A percentile compares a stretch with the other conserved stretches of the same genome.
These are phyloP conservation scores for Lycorma delicatula DNA, from an alignment of 1,140 invertebrate genomes.

Conservation along the genomic window DNA sequence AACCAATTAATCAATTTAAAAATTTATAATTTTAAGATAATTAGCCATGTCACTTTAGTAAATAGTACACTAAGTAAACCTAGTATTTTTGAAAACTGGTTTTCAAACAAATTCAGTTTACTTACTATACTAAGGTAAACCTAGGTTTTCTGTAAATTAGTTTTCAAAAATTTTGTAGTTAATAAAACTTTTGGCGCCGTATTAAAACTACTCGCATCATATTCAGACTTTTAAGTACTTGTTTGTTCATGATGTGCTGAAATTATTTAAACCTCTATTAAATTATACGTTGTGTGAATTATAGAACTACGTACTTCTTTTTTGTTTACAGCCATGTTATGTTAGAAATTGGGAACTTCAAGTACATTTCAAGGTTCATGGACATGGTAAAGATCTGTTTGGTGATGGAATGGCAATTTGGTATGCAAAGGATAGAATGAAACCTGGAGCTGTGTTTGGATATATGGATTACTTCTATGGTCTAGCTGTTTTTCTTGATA, in stretches of 20 bases:
- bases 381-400: constrained; percentile 88
- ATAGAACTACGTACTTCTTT: too few relatives aligned
- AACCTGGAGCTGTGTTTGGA: constrained; percentile 86
- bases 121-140: too few relatives aligned
- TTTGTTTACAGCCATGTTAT: constrained; percentile 60
- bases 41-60: too few relatives aligned
- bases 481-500: constrained; percentile 90
- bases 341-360: constrained; percentile 93
- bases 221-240: neutral
- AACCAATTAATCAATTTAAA: too few relatives aligned
- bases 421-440: constrained; percentile 89
- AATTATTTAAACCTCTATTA: neutral
- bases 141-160: neutral
- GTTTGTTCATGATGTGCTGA: neutral
- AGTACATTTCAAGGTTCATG: constrained; percentile 94
- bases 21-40: too few relatives aligned
- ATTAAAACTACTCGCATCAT: neutral
- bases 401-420: constrained; percentile 97
- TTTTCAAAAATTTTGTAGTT: neutral
- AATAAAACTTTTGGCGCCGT: neutral
- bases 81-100: too few relatives aligned
- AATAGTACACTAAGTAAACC: too few relatives aligned
- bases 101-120: too few relatives aligned
- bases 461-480: constrained; percentile 89
- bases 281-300: constrained; percentile 1